phyloP scores from a whole-genome alignment of 2,888 invertebrate species.

The Limnephilus lunatus region DNA sequence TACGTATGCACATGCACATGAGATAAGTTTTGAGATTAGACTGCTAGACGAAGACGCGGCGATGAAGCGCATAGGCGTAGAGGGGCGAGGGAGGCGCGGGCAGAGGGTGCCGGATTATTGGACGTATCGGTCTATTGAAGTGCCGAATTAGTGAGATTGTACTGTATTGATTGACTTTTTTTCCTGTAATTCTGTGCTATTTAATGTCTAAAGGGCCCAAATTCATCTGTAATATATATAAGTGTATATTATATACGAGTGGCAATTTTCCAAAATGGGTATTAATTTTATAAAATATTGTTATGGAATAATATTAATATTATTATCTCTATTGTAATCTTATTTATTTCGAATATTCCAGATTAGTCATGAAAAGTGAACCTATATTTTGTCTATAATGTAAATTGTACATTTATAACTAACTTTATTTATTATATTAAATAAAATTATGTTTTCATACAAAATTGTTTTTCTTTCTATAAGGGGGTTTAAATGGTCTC shows the following conservation, averaged over 20 bases:
- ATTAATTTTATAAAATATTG: slow-evolving; percentile 25
- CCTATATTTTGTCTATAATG: slow-evolving; percentile 47
- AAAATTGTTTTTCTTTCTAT: background rate
- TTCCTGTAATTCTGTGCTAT: background rate
- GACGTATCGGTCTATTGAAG: too few relatives aligned
- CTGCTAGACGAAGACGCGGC: too few relatives aligned
- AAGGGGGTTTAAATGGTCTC: too few relatives aligned
- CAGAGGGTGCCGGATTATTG: too few relatives aligned
- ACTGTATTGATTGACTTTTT: background rate
- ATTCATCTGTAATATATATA: background rate
- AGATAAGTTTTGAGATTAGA: too few relatives aligned
- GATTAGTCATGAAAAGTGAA: slow-evolving; percentile 43
- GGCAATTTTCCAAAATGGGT: slow-evolving; percentile 45
- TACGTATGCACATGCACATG: too few relatives aligned
- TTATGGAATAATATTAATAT: background rate
- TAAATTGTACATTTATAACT: slow-evolving; percentile 29
- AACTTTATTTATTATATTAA: slow-evolving; percentile 53
- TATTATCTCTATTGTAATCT: slow-evolving; percentile 1
- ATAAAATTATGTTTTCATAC: slow-evolving; percentile 49
- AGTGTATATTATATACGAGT: slow-evolving; percentile 15
- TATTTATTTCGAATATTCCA: slow-evolving; percentile 33
- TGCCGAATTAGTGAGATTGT: too few relatives aligned
- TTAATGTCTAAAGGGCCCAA: background rate
- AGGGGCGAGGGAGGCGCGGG: too few relatives aligned
- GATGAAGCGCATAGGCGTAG: too few relatives aligned